Evolutionary conservation across 1,140 invertebrate genomes (phyloP), one percentile per base, ranked within the genome.

Genomic region (Zaprionus capensis): DNA sequence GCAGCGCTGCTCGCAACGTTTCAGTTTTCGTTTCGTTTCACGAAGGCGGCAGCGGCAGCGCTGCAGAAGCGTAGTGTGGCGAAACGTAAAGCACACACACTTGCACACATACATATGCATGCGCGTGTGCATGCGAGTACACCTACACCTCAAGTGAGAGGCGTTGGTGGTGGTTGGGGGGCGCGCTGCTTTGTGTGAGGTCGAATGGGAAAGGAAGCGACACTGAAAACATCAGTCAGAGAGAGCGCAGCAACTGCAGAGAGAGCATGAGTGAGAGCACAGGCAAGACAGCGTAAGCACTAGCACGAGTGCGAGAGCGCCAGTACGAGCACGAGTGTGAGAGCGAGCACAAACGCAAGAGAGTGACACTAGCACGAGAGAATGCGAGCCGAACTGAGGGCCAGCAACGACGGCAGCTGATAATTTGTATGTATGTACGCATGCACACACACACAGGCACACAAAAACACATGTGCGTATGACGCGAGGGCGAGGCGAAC

Each of bases 151-250:
- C 63, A 76, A 77, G 69, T 65, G 74, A 77, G 69, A 73, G 70
- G 75, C 71, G 71, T 57, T 53, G 55, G 15, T 59, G 62, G 9
- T 34, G 31, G 31, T 34, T 34, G 31, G 31, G 31, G 62, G 63
- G 51, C 59, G 58, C 71, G 64, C 80, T 82, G 64, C 80, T 82
- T 71, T 77, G 77, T 87, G 84, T 81, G 84, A 87, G 84, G 84
- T 87, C 83, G 83, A 66, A 82, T 87, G 80, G 68, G 64, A 82
- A 81, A 83, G 84, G 83, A 87, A 87, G 73, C 82, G 79, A 82
- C 83, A 87, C 72, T 86, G 82, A 82, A 86, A 86, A 46, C 81
- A 61, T 61, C 61, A 76, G 62, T 66, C n/a, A 9, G 7, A 46
- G 38, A n/a, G 71, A 78, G 76, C 66, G 67, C 71, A 66, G 59